Evolutionary conservation across 2,113 vertebrate species (phyloP).

Genomic region (Festucalex cinctus): DNA sequence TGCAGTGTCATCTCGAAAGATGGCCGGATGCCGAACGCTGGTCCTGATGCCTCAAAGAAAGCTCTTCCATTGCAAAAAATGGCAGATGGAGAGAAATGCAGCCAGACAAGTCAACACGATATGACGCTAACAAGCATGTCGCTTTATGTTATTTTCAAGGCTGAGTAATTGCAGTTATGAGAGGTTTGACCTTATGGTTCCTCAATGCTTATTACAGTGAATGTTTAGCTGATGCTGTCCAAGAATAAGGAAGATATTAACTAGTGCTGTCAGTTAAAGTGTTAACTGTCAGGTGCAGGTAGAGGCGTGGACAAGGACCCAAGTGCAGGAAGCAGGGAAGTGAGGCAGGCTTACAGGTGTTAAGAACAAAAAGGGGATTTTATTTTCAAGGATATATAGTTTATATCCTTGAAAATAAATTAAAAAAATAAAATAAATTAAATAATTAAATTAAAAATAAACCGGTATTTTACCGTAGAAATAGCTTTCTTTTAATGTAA

Average conservation of each 20-base stretch:
- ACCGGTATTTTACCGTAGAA: too few relatives aligned
- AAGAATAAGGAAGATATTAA: constrained; percentile 9
- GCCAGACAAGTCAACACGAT: constrained; percentile 15
- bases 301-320: too few relatives aligned
- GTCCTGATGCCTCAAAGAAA: not conserved
- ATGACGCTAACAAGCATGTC: constrained; percentile 3
- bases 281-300: too few relatives aligned
- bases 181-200: constrained; percentile 20
- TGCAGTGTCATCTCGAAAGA: constrained; percentile 16
- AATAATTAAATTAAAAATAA: too few relatives aligned
- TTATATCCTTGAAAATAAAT: too few relatives aligned
- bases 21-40: constrained; percentile 13
- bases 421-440: too few relatives aligned
- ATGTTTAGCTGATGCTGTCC: constrained; percentile 19
- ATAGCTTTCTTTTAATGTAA: too few relatives aligned
- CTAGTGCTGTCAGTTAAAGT: too few relatives aligned
- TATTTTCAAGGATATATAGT: too few relatives aligned
- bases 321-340: too few relatives aligned
- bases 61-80: constrained; percentile 1
- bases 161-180: constrained; percentile 18
- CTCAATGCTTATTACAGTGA: not conserved
- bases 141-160: constrained; percentile 15
- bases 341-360: too few relatives aligned
- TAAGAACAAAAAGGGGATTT: too few relatives aligned
- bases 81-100: not conserved